These are phyloP conservation scores for Orthosia gracilis DNA, from an alignment of 2,888 invertebrate species.

Conservation along the genomic window DNA sequence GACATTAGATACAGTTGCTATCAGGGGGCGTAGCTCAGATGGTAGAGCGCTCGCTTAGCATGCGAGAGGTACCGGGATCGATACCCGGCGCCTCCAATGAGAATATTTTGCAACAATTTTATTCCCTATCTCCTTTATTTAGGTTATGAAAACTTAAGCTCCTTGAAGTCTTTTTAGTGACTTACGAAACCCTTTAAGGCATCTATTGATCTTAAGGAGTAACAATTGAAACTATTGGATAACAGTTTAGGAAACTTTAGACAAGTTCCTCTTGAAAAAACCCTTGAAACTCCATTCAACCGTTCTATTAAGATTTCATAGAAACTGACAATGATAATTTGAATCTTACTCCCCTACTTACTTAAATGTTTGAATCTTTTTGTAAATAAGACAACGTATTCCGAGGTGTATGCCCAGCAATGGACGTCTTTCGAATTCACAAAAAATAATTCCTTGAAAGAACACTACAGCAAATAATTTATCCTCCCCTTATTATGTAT, in stretches of 20 bases:
- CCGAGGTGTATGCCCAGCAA: too few relatives aligned
- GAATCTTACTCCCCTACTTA: too few relatives aligned
- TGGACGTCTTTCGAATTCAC: too few relatives aligned
- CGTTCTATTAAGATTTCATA: neutral
- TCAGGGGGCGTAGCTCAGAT: constrained; percentile 82
- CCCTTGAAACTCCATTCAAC: neutral
- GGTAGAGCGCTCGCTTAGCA: constrained; percentile 88
- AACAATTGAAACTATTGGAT: neutral
- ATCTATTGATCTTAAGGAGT: neutral
- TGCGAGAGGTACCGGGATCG: constrained; percentile 91
- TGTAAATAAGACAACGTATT: too few relatives aligned
- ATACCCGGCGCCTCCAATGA: constrained; percentile 50
- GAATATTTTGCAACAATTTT: neutral
- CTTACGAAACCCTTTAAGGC: neutral
- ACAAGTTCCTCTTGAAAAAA: constrained; percentile 11
- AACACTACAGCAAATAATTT: neutral
- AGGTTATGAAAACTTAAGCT: neutral
- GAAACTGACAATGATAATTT: too few relatives aligned
- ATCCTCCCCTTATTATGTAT: too few relatives aligned
- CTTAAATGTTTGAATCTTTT: too few relatives aligned
- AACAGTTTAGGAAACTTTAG: constrained; percentile 3
- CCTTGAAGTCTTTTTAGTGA: neutral
- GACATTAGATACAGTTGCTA: neutral
- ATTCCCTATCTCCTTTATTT: neutral
- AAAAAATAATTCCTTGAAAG: neutral